Percentiles rank a stretch among this genome's conserved stretches.
Evolutionary conservation across 2,888 invertebrate genomes (phyloP).

Genomic region (Glyphotaelius pellucidus): DNA sequence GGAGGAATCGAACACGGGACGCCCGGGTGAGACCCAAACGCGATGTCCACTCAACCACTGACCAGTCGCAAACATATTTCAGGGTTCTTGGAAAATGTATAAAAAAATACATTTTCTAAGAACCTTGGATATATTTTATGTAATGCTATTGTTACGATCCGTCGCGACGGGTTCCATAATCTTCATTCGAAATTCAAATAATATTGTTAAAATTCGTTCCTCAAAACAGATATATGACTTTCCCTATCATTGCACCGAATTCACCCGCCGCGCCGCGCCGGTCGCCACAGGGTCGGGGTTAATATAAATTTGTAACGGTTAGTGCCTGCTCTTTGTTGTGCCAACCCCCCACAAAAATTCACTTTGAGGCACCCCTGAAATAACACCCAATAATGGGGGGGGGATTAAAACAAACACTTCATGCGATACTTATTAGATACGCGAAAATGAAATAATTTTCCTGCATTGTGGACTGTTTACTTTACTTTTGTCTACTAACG

Average conservation of each 20-base stretch:
- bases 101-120: too few species aligned
- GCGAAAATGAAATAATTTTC: background rate
- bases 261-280: background rate
- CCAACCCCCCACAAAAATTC: conserved; percentile 37
- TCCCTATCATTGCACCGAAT: background rate
- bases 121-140: too few species aligned
- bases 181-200: too few species aligned
- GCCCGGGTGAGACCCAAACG: too few species aligned
- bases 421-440: conserved; percentile 49
- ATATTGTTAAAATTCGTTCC: background rate
- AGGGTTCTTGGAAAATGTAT: too few species aligned
- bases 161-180: too few species aligned
- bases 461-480: background rate
- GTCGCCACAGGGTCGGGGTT: conserved; percentile 28
- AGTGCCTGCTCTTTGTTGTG: conserved; percentile 58
- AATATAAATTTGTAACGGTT: conserved; percentile 63
- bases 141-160: too few species aligned
- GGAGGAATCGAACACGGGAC: too few species aligned
- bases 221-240: background rate
- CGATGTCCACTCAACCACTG: too few species aligned
- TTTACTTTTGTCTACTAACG: background rate
- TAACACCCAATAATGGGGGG: conserved; percentile 41
- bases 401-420: conserved; percentile 60
- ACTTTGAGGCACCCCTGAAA: conserved; percentile 43
- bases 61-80: too few species aligned